phyloP scores from a whole-genome alignment of 2,888 invertebrate species.

The Amiota minor region DNA sequence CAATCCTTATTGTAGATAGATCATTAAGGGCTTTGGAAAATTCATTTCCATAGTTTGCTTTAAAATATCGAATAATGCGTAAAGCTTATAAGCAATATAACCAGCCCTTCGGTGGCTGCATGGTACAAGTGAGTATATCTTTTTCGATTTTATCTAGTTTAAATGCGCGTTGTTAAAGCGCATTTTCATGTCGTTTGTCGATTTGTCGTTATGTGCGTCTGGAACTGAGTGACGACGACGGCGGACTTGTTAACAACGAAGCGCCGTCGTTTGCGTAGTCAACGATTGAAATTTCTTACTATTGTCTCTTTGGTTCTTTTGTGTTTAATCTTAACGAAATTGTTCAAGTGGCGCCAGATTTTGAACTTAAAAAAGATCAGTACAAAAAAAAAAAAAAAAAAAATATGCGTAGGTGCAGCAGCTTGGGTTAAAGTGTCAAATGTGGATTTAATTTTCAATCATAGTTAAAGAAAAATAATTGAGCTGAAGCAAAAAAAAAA shows the following conservation, averaged over 20 bases:
- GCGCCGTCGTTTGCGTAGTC: slow-evolving; percentile 6
- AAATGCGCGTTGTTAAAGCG: slow-evolving; percentile 70
- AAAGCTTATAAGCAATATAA: neutral
- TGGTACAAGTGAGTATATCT: neutral
- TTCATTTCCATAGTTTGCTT: too few species aligned
- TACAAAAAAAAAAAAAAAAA: too few species aligned
- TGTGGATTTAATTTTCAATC: too few species aligned
- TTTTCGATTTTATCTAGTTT: slow-evolving; percentile 65
- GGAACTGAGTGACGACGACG: slow-evolving; percentile 10
- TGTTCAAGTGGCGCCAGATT: slow-evolving; percentile 22
- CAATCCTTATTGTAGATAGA: too few species aligned
- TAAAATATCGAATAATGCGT: neutral
- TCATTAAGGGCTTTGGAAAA: too few species aligned
- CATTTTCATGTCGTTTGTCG: slow-evolving; percentile 72
- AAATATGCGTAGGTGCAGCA: slow-evolving; percentile 26
- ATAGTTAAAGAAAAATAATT: too few species aligned
- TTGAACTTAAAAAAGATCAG: neutral
- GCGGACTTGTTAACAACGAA: slow-evolving; percentile 6
- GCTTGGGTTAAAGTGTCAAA: neutral
- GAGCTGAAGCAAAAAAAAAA: neutral
- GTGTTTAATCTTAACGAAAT: slow-evolving; percentile 1
- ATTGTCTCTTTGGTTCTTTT: neutral
- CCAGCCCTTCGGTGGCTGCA: neutral
- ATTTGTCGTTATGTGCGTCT: slow-evolving; percentile 54
- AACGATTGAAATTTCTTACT: too few species aligned